phyloP scores from a whole-genome alignment of 2,888 invertebrate species.

The Nasonovia ribisnigri region DNA sequence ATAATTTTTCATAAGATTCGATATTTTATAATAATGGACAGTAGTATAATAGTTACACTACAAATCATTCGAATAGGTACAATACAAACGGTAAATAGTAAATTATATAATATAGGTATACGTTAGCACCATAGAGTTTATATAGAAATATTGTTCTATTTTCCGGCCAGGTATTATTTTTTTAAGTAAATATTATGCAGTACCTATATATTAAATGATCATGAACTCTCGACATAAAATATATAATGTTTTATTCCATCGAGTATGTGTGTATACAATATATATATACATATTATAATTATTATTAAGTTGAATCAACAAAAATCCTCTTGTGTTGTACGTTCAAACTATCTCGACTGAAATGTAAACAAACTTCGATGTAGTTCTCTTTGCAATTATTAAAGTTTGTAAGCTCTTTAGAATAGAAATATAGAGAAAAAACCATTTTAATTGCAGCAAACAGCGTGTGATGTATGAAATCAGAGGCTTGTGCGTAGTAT shows the following conservation, averaged over 20 bases:
- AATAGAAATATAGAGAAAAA: neutral
- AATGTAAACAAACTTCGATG: neutral
- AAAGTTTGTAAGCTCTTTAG: neutral
- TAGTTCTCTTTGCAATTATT: slow-evolving; percentile 12
- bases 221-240: neutral
- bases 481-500: neutral
- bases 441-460: slow-evolving; percentile 29
- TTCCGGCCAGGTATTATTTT: neutral
- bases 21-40: neutral
- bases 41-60: neutral
- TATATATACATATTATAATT: neutral
- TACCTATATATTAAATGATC: slow-evolving; percentile 2
- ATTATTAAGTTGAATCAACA: slow-evolving; percentile 8
- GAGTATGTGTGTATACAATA: neutral
- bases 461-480: neutral
- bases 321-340: slow-evolving; percentile 2
- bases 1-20: neutral
- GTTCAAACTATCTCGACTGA: neutral
- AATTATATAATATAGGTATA: neutral
- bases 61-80: neutral
- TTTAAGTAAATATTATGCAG: neutral
- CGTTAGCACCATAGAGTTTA: neutral
- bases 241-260: neutral
- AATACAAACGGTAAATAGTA: neutral
- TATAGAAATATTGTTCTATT: too few species aligned